phyloP scores from a whole-genome alignment of 2,797 vertebrate genomes.

The Tragelaphus eurycerus region DNA sequence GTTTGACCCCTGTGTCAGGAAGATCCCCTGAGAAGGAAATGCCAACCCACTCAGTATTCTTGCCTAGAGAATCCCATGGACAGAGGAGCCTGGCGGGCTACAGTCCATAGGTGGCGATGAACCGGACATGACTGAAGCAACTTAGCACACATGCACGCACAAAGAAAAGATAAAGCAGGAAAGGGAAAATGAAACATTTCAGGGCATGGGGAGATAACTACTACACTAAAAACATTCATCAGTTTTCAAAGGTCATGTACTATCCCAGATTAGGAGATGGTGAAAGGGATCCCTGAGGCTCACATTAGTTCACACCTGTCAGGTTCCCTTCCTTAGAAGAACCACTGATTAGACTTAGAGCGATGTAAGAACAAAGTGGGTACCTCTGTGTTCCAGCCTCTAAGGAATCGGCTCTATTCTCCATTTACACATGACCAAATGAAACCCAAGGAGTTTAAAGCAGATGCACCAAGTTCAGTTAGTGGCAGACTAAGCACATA shows the following conservation, averaged over 20 bases:
- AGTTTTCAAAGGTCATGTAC: neutral
- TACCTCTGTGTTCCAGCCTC: neutral
- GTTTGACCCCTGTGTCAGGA: neutral
- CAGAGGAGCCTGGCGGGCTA: neutral
- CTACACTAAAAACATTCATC: neutral
- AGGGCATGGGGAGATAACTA: neutral
- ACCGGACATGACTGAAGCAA: neutral
- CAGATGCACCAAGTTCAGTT: neutral
- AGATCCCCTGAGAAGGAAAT: neutral
- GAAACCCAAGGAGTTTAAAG: neutral
- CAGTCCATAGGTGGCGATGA: neutral
- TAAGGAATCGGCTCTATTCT: neutral
- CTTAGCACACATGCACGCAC: neutral
- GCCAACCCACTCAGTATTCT: neutral
- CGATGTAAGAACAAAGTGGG: neutral
- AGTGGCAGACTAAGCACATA: neutral
- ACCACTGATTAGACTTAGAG: neutral
- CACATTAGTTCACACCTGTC: neutral
- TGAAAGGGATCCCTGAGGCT: neutral
- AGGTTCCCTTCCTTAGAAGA: neutral
- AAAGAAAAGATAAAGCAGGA: neutral
- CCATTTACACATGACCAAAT: neutral
- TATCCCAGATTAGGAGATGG: neutral
- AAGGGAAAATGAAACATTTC: neutral
- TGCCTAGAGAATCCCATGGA: neutral